phyloP scores from a whole-genome alignment of 2,888 invertebrate genomes.

The Halictus quadricinctus region DNA sequence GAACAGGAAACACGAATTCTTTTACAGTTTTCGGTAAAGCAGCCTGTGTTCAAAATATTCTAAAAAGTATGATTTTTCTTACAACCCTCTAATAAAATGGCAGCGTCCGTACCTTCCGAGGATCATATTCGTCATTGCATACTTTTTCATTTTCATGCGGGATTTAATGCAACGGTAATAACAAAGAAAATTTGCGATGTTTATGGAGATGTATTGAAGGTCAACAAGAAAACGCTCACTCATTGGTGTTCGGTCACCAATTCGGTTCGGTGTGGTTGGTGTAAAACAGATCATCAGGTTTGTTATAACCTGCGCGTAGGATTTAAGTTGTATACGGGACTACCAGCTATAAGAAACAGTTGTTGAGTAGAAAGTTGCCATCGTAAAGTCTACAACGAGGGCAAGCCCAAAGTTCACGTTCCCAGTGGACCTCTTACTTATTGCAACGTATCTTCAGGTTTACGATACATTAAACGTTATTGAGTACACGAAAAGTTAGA shows the following conservation, averaged over 20 bases:
- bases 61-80: too few relatives aligned
- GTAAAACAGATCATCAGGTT: not conserved
- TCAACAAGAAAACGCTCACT: not conserved
- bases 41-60: too few relatives aligned
- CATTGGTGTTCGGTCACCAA: too few relatives aligned
- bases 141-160: too few relatives aligned
- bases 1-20: too few relatives aligned
- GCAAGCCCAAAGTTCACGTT: not conserved
- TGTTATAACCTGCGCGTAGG: not conserved
- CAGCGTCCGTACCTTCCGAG: too few relatives aligned
- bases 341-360: not conserved
- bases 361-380: not conserved
- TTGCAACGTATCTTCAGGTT: not conserved
- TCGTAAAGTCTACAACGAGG: not conserved
- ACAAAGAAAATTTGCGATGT: too few relatives aligned
- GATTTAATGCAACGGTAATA: too few relatives aligned
- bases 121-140: too few relatives aligned
- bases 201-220: too few relatives aligned
- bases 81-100: too few relatives aligned
- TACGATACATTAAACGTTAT: not conserved
- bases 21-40: too few relatives aligned
- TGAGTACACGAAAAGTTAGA: not conserved
- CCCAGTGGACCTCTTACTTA: not conserved
- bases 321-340: not conserved
- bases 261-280: not conserved